A percentile compares a stretch with the other conserved stretches of the same genome.
phyloP scores from a whole-genome alignment of 2,797 vertebrate species.

The Hippoglossus hippoglossus region DNA sequence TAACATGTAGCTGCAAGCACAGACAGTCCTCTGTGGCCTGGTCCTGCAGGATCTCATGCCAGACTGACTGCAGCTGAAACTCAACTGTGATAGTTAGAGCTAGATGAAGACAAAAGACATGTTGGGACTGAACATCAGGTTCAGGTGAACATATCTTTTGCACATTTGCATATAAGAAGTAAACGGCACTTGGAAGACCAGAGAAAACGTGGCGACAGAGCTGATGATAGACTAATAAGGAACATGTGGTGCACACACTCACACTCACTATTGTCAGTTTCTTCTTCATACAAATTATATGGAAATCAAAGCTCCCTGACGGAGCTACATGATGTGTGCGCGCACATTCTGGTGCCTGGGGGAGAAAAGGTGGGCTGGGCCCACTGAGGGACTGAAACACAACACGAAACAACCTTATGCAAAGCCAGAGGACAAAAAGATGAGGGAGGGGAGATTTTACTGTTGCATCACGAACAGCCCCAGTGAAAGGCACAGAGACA shows the following conservation, averaged over 20 bases:
- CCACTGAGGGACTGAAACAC: conserved; percentile 30
- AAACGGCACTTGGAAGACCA: not conserved
- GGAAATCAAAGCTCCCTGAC: conserved; percentile 5
- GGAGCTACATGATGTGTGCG: conserved; percentile 4
- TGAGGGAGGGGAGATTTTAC: conserved; percentile 44
- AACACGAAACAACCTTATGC: conserved; percentile 34
- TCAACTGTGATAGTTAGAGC: conserved; percentile 6
- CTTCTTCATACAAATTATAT: conserved; percentile 7
- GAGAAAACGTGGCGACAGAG: not conserved
- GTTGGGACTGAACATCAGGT: conserved; percentile 13
- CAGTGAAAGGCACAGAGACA: conserved; percentile 7
- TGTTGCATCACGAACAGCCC: conserved; percentile 11
- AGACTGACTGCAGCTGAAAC: conserved; percentile 45
- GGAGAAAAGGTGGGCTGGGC: conserved; percentile 29
- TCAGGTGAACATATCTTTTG: not conserved
- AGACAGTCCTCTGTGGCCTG: conserved; percentile 45
- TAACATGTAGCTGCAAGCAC: conserved; percentile 72
- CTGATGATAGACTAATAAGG: conserved; percentile 1
- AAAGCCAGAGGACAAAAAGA: conserved; percentile 40
- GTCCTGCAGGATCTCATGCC: conserved; percentile 55
- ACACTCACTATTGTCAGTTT: not conserved
- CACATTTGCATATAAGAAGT: not conserved
- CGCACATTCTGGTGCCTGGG: conserved; percentile 10
- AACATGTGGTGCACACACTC: conserved; percentile 8
- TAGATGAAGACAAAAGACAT: not conserved